Evolutionary conservation across 2,888 invertebrate species (phyloP).

Genomic region (Oscheius sp.): DNA sequence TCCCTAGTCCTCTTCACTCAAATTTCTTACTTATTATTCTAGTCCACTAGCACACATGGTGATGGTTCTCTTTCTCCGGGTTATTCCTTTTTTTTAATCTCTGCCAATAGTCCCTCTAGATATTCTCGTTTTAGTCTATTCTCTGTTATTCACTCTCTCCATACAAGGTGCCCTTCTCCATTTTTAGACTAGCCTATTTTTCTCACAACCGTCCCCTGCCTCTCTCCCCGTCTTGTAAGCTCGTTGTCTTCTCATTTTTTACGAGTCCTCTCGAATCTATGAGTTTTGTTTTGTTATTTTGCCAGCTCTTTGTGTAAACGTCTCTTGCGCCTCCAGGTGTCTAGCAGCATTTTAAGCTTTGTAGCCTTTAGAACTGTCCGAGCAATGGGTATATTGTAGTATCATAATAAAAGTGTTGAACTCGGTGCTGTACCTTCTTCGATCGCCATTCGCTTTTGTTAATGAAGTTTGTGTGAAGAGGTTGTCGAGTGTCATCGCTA

Average conservation of each 20-base stretch:
- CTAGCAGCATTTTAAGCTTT: conserved; percentile 6
- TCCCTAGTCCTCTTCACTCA: background rate
- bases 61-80: conserved; percentile 11
- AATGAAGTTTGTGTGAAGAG: too few species aligned
- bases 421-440: too few species aligned
- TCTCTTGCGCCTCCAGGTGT: background rate
- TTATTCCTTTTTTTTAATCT: background rate
- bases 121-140: background rate
- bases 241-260: conserved; percentile 2
- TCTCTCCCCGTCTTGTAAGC: background rate
- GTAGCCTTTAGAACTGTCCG: background rate
- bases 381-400: too few species aligned
- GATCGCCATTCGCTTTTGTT: too few species aligned
- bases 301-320: background rate
- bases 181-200: background rate
- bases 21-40: background rate
- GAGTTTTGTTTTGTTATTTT: conserved; percentile 1
- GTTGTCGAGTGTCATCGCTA: too few species aligned
- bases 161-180: conserved; percentile 6
- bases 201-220: conserved; percentile 3
- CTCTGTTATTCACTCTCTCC: background rate
- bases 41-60: conserved; percentile 23
- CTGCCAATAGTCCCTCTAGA: background rate
- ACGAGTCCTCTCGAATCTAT: conserved; percentile 8
- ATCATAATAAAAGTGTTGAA: too few species aligned